phyloP scores from a whole-genome alignment of 2,888 invertebrate genomes.

The Cheilosia soror region DNA sequence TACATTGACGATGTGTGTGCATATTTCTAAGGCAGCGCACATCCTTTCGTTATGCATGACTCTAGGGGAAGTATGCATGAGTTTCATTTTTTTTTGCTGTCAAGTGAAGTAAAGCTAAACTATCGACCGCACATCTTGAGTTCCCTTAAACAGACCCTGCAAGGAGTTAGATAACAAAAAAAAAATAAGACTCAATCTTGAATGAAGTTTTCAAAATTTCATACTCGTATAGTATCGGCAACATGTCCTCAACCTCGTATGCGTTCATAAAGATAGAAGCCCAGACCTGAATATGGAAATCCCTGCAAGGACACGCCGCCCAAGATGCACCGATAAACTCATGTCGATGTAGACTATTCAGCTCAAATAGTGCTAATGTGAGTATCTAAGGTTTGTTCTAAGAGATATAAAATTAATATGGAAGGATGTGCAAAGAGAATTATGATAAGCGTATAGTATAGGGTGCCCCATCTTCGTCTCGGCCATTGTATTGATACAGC shows the following conservation, averaged over 20 bases:
- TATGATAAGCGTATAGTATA: slow-evolving; percentile 34
- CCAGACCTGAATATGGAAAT: slow-evolving; percentile 19
- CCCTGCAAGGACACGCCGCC: slow-evolving; percentile 1
- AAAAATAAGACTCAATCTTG: slow-evolving; percentile 17
- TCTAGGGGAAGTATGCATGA: slow-evolving; percentile 23
- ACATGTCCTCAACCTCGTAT: background rate
- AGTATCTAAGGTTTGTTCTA: slow-evolving; percentile 4
- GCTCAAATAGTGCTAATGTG: slow-evolving; percentile 10
- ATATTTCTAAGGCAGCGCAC: slow-evolving; percentile 20
- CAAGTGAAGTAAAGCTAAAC: slow-evolving; percentile 24
- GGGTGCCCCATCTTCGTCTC: slow-evolving; percentile 2
- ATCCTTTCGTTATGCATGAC: slow-evolving; percentile 34
- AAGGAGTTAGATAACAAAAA: background rate
- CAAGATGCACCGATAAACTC: slow-evolving; percentile 14
- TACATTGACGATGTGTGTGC: slow-evolving; percentile 20
- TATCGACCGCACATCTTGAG: slow-evolving; percentile 42
- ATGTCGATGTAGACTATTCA: slow-evolving; percentile 4
- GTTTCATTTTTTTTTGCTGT: slow-evolving; percentile 1
- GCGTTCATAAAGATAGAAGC: slow-evolving; percentile 30
- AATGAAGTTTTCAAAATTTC: slow-evolving; percentile 26
- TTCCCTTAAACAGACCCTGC: background rate
- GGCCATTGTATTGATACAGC: slow-evolving; percentile 41
- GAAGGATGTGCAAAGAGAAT: slow-evolving; percentile 31
- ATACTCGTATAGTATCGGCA: slow-evolving; percentile 3
- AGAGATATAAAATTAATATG: slow-evolving; percentile 39